Base-by-base conservation (phyloP, 1,140 invertebrate species). In the Drosophila sturtevanti region DNA sequence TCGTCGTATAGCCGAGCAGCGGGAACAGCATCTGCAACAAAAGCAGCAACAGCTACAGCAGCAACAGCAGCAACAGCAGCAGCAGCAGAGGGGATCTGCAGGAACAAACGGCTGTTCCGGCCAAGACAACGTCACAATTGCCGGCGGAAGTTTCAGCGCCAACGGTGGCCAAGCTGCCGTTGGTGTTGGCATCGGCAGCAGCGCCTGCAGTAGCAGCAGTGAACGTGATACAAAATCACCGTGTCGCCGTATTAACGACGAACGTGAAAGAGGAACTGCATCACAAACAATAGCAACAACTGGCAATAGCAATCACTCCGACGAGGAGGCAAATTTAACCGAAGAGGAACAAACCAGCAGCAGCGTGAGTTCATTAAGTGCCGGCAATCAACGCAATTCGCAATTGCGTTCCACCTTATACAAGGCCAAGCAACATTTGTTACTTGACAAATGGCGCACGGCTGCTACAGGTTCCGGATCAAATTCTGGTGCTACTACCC, bases 361-460 rank as follows among this genome's bases (percentile, higher is more conserved):
- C 90, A 87, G 89, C 72, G 79, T 91, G 89, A 91, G 81, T 81
- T 90, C 89, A 24, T 72, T 77, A 77, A 90, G 86, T 55, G 68
- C 82, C 79, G 71, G 79, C 73, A 79, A 91, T 24, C 86, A 91
- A 80, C 89, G 91, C 77, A 92, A 92, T 79, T 92, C 89, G 12
- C 91, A 92, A 81, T 86, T 92, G 77, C 85, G 91, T 81, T 90
- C 86, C 16, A 92, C 91, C 55, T 89, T 92, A 63, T 91, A 91
- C 70, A 91, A 91, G 73, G 91, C 91, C 79, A 92, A 92, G 79
- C 91, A 92, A 70, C 91, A 92, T 89, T 87, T 92, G 90, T 92
- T 89, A 31, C 91, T 92, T 71, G 91, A 92, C 91, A 92, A 92
- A 92, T 92, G 91, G 91, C 91, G 91, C 63, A 84, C 79, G 81